Percentiles rank a stretch among this genome's conserved stretches.
phyloP scores from a whole-genome alignment of 2,797 vertebrate species.

The Eupleurogrammus muticus region DNA sequence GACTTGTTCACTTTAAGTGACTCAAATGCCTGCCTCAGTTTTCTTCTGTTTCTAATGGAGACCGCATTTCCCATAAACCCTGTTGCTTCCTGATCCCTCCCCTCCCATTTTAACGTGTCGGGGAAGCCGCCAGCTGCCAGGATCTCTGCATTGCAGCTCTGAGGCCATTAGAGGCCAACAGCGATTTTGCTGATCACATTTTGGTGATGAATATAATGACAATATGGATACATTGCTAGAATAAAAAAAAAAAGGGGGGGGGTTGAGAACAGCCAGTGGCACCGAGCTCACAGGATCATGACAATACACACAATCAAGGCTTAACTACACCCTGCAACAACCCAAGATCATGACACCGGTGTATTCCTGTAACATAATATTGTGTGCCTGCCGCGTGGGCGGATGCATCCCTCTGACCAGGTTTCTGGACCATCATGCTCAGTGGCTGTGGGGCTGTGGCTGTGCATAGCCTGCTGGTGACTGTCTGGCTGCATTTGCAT shows the following conservation, averaged over 20 bases:
- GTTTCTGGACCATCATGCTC: slow-evolving; percentile 17
- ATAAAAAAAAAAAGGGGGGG: neutral
- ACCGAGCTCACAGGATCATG: too few relatives aligned
- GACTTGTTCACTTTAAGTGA: neutral
- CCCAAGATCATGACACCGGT: neutral
- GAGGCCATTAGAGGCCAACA: neutral
- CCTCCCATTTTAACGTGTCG: neutral
- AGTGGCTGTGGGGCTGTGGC: slow-evolving; percentile 27
- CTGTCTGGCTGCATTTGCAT: slow-evolving; percentile 52
- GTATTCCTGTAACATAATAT: slow-evolving; percentile 51
- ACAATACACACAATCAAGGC: neutral
- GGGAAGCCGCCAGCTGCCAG: neutral
- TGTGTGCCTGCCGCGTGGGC: slow-evolving; percentile 12
- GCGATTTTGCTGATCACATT: neutral
- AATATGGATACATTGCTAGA: neutral
- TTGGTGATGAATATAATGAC: neutral
- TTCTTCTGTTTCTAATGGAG: neutral
- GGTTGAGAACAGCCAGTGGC: neutral
- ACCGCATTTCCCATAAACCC: slow-evolving; percentile 46
- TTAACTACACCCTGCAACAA: neutral
- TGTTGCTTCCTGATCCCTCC: neutral
- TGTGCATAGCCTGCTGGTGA: slow-evolving; percentile 42
- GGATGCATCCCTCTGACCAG: slow-evolving; percentile 17
- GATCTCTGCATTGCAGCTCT: slow-evolving; percentile 19
- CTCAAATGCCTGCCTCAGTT: neutral